Base-by-base conservation (phyloP, 2,888 invertebrate species). In the Lamproptera curius region DNA sequence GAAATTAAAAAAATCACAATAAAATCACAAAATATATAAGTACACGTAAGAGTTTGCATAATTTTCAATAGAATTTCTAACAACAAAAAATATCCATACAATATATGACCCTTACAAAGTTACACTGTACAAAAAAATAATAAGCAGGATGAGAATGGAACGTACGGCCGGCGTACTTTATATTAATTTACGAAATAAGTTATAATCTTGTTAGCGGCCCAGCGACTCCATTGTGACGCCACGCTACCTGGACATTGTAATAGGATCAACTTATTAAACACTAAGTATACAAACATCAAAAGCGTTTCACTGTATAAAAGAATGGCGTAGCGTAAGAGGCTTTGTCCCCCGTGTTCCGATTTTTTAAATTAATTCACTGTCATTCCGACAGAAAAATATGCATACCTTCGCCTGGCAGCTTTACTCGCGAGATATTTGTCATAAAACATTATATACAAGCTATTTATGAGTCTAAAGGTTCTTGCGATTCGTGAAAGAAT, bases 191-290 rank as follows among this genome's bases (percentile, higher is more conserved):
- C 77, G 64, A 81, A 86, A 84, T 77, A 83, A 86, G 84, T 85
- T 84, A 73, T 86, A 87, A 87, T 87, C 87, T 86, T 76, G 84
- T 87, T 86, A 87, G 80, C 77, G 76, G 61, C 62, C 70, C 70
- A 68, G 56, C 66, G 73, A 64, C 75, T 70, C 79, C 81, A 81
- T 82, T 83, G 80, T 79, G 73, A 68, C 67, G 66, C 63, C 58
- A 62, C 69, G 74, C 77, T 80, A 85, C 86, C 86, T 85, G 86
- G 78, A 77, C 86, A 79, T 73, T 76, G 77, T 88, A 88, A 88
- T 87, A 88, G 88, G 88, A 88, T 88, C 86, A 88, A 86, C 84
- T 86, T 87, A 85, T 87, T 81, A 87, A 83, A 84, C 75, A 84
- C 79, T 85, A 88, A 88, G 88, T 87, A 86, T 65, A 61, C 73